These are phyloP conservation scores for Norana najaformis DNA, from an alignment of 2,888 invertebrate species.

Conservation along the genomic window DNA sequence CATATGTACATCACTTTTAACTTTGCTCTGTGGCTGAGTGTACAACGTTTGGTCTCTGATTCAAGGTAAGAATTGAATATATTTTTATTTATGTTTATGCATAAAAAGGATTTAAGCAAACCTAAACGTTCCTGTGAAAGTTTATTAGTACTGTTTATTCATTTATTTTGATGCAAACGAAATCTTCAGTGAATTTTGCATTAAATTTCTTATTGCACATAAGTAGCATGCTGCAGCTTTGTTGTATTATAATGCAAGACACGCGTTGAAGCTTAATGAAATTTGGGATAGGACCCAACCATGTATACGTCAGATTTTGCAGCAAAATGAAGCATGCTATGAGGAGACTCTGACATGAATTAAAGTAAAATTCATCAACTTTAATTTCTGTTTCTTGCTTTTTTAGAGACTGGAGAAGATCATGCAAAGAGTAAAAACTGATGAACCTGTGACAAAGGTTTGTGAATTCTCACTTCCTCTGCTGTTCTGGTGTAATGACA, in stretches of 20 bases:
- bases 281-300: background rate
- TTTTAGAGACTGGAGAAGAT: conserved; percentile 17
- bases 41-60: no score
- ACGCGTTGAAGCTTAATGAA: background rate
- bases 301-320: background rate
- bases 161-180: no score
- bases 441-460: conserved; percentile 9
- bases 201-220: background rate
- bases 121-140: no score
- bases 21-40: no score
- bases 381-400: background rate
- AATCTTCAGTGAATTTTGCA: background rate
- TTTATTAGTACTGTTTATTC: background rate
- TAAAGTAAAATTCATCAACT: background rate
- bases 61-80: no score
- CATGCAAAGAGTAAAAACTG: background rate
- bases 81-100: background rate
- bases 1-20: no score
- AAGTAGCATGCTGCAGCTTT: background rate
- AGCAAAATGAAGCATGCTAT: background rate
- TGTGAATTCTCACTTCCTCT: background rate
- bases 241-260: background rate
- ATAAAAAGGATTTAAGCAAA: background rate
- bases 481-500: background rate
- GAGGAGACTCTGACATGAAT: background rate